These are phyloP conservation scores for Balearica regulorum DNA, from an alignment of 2,797 vertebrate genomes.

Conservation along the genomic window DNA sequence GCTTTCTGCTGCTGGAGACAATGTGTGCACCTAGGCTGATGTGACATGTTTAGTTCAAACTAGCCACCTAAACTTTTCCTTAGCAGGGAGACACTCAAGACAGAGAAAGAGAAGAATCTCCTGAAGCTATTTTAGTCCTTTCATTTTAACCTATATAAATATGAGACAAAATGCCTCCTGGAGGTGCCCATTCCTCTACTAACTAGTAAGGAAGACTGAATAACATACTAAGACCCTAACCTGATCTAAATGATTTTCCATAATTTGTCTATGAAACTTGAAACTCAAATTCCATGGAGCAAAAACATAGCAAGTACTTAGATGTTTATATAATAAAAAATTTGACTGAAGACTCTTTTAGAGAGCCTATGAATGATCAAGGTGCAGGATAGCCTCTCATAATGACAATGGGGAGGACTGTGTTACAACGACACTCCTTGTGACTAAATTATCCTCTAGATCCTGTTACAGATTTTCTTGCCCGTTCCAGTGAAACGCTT, in stretches of 20 bases:
- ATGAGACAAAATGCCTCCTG: not conserved
- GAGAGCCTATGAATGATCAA: not conserved
- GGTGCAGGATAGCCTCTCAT: not conserved
- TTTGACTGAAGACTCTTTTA: not conserved
- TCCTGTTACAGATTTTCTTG: not conserved
- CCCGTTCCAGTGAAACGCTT: not conserved
- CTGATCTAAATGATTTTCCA: not conserved
- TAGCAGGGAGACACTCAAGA: not conserved
- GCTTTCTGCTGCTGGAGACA: not conserved
- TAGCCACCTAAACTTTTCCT: not conserved
- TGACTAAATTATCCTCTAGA: not conserved
- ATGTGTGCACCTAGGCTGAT: not conserved
- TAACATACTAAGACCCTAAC: not conserved
- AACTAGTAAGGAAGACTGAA: not conserved
- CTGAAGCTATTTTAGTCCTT: not conserved
- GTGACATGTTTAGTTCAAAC: not conserved
- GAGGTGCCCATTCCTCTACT: not conserved
- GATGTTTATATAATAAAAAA: not conserved
- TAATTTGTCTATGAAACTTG: not conserved
- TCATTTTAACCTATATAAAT: not conserved
- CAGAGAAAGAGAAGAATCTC: not conserved
- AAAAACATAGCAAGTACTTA: not conserved
- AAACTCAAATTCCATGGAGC: not conserved
- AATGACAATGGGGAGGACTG: not conserved
- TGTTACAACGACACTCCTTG: not conserved